Percentiles rank a stretch among this genome's conserved stretches.
phyloP scores from a whole-genome alignment of 1,140 invertebrate species.

The Anthonomus grandis region DNA sequence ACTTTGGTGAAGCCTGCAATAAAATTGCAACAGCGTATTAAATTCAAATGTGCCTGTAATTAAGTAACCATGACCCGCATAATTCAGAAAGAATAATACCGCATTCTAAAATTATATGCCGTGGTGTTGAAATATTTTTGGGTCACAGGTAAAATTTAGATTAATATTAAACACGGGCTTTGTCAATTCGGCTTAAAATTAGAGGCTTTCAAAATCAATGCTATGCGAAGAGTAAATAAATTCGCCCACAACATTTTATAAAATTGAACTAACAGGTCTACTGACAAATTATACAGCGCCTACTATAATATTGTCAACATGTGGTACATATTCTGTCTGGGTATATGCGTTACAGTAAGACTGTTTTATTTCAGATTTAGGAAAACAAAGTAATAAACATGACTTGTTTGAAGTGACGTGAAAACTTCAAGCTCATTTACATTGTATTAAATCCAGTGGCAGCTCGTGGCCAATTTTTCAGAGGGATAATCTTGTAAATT shows the following conservation, averaged over 20 bases:
- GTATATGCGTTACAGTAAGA: not conserved
- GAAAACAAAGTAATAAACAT: no score
- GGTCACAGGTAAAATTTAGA: not conserved
- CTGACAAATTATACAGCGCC: slow-evolving; percentile 11
- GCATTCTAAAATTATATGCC: no score
- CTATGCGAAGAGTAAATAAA: slow-evolving; percentile 20
- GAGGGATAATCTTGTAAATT: no score
- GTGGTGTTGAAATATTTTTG: no score
- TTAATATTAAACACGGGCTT: not conserved
- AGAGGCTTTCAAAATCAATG: slow-evolving; percentile 10
- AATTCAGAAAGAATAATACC: no score
- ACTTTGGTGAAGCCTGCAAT: no score
- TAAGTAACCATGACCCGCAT: no score
- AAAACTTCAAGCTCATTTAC: not conserved
- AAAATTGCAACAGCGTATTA: no score
- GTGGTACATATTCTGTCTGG: not conserved
- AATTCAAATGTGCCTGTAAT: no score
- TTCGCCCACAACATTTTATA: slow-evolving; percentile 24
- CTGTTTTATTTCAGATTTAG: not conserved
- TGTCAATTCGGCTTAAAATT: slow-evolving; percentile 12
- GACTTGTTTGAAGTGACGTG: not conserved
- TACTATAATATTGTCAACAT: not conserved
- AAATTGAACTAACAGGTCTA: slow-evolving; percentile 22
- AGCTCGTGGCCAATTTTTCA: no score
- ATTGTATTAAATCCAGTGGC: no score